These are phyloP conservation scores for Sinocyclocheilus grahami DNA, from an alignment of 2,113 vertebrate species.

Conservation along the genomic window DNA sequence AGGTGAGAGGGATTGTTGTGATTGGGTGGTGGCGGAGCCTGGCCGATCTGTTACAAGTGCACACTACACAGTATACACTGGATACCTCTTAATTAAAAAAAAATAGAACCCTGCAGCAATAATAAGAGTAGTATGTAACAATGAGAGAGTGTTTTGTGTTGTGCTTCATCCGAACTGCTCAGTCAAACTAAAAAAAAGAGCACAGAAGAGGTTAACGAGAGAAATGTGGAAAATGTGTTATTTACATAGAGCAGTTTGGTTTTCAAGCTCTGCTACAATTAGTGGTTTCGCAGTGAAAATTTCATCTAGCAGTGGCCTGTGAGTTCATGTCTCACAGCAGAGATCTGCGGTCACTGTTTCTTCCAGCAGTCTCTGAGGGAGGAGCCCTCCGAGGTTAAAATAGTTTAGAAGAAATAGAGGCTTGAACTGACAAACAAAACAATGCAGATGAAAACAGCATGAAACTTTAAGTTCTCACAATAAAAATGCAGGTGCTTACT, in stretches of 20 bases:
- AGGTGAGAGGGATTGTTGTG: no score
- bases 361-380: conserved; percentile 61
- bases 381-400: conserved; percentile 68
- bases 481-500: conserved; percentile 34
- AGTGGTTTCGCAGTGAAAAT: conserved; percentile 71
- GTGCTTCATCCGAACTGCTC: not conserved
- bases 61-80: not conserved
- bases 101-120: not conserved
- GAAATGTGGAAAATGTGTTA: conserved; percentile 59
- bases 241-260: conserved; percentile 62
- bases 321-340: conserved; percentile 62
- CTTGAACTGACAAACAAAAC: conserved; percentile 51
- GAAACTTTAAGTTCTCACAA: conserved; percentile 17
- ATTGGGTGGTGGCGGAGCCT: no score
- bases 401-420: conserved; percentile 58
- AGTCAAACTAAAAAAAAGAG: conserved; percentile 8
- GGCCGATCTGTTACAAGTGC: not conserved
- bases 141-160: not conserved
- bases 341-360: conserved; percentile 63
- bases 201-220: conserved; percentile 55
- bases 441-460: conserved; percentile 27
- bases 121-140: not conserved
- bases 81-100: not conserved
- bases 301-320: conserved; percentile 64
- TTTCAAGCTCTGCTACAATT: conserved; percentile 67